These are phyloP conservation scores for Haemorhous mexicanus DNA, from an alignment of 2,113 vertebrate genomes.

Conservation along the genomic window DNA sequence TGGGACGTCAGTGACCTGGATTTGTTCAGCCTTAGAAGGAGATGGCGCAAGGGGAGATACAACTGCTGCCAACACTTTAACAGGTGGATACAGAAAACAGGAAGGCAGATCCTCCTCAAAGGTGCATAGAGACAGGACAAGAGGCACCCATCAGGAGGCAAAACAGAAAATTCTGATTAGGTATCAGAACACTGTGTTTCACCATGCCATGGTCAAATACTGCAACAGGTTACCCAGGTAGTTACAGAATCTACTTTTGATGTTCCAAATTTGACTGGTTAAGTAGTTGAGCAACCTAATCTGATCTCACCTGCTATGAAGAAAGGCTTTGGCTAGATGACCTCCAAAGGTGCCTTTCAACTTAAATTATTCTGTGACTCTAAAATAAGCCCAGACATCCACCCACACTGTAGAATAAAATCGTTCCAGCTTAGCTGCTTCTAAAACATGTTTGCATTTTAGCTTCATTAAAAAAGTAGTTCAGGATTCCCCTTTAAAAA, in stretches of 20 bases:
- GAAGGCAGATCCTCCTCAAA: neutral
- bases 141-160: neutral
- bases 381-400: neutral
- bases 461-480: neutral
- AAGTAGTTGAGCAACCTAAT: slow-evolving; percentile 4
- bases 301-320: slow-evolving; percentile 5
- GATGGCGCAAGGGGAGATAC: neutral
- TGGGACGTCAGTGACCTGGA: neutral
- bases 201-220: neutral
- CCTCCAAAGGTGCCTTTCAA: slow-evolving; percentile 21
- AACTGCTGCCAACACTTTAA: neutral
- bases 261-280: slow-evolving; percentile 5
- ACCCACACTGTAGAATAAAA: slow-evolving; percentile 25
- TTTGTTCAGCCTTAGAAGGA: neutral
- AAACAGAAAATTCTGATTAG: neutral
- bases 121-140: neutral
- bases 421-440: neutral
- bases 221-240: neutral
- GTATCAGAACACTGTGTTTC: neutral
- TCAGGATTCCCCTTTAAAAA: neutral
- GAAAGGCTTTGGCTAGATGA: neutral
- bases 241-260: neutral
- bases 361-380: neutral
- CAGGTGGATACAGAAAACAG: neutral
- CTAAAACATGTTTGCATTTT: neutral